phyloP scores from a whole-genome alignment of 2,888 invertebrate species.

The Dasysyrphus tricinctus region DNA sequence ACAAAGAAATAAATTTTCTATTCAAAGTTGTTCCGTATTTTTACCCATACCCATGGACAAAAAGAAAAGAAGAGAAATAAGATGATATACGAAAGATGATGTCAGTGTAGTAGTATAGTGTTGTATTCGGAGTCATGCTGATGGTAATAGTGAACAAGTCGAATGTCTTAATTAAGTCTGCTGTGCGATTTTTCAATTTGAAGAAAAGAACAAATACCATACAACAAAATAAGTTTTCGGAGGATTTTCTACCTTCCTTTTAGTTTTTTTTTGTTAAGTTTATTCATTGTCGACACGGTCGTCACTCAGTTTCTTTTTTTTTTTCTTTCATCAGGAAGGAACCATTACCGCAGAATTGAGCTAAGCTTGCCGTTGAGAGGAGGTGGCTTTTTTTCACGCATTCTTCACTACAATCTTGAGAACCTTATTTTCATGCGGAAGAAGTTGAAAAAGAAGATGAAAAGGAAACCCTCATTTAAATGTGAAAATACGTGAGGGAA shows the following conservation, averaged over 20 bases:
- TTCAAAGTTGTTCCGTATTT: conserved; percentile 61
- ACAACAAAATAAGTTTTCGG: conserved; percentile 46
- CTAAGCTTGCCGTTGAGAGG: neutral
- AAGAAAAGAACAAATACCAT: conserved; percentile 45
- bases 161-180: conserved; percentile 74
- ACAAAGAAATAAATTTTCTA: conserved; percentile 37
- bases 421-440: conserved; percentile 12
- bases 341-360: conserved; percentile 43
- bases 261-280: neutral
- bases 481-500: conserved; percentile 56
- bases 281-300: conserved; percentile 25
- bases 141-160: conserved; percentile 29
- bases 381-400: conserved; percentile 49
- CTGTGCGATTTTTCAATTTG: conserved; percentile 68
- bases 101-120: conserved; percentile 17
- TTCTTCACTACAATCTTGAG: conserved; percentile 58
- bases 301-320: conserved; percentile 11
- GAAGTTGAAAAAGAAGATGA: neutral
- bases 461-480: conserved; percentile 33
- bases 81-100: conserved; percentile 1
- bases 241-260: conserved; percentile 22
- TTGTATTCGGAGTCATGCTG: neutral
- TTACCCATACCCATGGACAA: neutral
- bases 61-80: neutral
- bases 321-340: conserved; percentile 37